phyloP scores from a whole-genome alignment of 2,113 vertebrate species.

The Sisor rabdophorus region DNA sequence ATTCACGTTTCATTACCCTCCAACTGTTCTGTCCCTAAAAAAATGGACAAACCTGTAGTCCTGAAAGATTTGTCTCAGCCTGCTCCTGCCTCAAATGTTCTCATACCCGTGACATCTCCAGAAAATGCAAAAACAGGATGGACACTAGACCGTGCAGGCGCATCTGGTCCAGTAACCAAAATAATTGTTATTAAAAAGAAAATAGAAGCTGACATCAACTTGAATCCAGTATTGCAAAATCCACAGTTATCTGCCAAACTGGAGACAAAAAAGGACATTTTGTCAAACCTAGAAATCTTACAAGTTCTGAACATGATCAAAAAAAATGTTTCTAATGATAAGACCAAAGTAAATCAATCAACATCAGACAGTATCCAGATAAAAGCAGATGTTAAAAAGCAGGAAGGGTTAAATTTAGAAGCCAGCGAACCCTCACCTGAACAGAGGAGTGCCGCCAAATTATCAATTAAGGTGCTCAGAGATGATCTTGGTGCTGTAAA shows the following conservation, averaged over 20 bases:
- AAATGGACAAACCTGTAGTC: not conserved
- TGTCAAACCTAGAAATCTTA: not conserved
- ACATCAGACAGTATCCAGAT: not conserved
- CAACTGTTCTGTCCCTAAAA: not conserved
- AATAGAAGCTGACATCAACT: not conserved
- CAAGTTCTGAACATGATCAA: not conserved
- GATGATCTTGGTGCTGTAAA: not conserved
- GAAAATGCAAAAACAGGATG: constrained; percentile 12
- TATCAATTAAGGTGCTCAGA: not conserved
- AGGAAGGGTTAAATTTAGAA: not conserved
- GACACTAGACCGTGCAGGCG: constrained; percentile 13
- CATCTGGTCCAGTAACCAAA: not conserved
- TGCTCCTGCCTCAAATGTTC: not conserved
- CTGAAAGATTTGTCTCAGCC: not conserved
- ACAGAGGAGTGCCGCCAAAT: not conserved
- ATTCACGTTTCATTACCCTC: constrained; percentile 2
- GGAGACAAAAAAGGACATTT: not conserved
- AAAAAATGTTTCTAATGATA: not conserved
- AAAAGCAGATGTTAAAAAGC: not conserved
- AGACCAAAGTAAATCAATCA: not conserved
- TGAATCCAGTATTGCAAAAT: not conserved
- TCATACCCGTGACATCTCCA: constrained; percentile 24
- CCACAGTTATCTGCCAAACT: not conserved
- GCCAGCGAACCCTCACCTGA: not conserved
- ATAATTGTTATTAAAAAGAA: not conserved